Percentiles rank a stretch among this genome's conserved stretches.
These are phyloP conservation scores for Notechis scutatus DNA, from an alignment of 2,113 vertebrate genomes.

Conservation along the genomic window DNA sequence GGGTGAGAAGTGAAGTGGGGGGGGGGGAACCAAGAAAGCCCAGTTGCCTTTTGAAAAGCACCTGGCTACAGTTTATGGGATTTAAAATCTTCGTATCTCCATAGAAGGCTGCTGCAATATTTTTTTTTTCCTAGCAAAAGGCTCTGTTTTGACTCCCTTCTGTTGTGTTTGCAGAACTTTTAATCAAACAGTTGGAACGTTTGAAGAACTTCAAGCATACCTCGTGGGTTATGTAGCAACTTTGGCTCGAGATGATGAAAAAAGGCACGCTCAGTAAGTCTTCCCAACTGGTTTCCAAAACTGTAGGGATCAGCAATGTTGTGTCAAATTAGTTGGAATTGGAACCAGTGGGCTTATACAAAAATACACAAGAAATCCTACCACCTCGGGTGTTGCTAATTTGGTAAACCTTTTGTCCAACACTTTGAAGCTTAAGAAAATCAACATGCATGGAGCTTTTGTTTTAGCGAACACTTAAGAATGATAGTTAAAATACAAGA, in stretches of 20 bases:
- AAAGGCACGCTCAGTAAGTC: constrained; percentile 78
- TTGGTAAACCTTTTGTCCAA: not conserved
- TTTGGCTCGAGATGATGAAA: constrained; percentile 80
- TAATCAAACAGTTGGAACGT: constrained; percentile 90
- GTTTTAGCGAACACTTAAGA: not conserved
- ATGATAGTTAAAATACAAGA: not conserved
- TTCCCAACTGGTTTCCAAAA: not conserved
- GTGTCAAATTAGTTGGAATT: not conserved
- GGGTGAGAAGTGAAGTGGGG: too few species aligned
- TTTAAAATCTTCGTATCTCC: not conserved
- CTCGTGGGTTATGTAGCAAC: constrained; percentile 86
- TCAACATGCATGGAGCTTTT: not conserved
- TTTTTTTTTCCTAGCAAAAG: not conserved
- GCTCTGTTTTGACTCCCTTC: not conserved
- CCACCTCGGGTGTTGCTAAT: not conserved
- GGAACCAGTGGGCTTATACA: not conserved
- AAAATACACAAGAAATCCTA: fast-evolving
- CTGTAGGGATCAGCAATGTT: not conserved
- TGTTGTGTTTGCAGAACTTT: constrained; percentile 76
- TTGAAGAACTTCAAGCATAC: constrained; percentile 87
- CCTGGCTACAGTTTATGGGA: not conserved
- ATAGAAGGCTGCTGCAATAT: not conserved
- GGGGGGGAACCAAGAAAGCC: too few species aligned
- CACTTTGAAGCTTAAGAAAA: not conserved
- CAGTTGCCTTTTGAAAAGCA: too few species aligned